Conservation (phyloP, 2,113 vertebrate genomes). For the Psophia crepitans region DNA sequence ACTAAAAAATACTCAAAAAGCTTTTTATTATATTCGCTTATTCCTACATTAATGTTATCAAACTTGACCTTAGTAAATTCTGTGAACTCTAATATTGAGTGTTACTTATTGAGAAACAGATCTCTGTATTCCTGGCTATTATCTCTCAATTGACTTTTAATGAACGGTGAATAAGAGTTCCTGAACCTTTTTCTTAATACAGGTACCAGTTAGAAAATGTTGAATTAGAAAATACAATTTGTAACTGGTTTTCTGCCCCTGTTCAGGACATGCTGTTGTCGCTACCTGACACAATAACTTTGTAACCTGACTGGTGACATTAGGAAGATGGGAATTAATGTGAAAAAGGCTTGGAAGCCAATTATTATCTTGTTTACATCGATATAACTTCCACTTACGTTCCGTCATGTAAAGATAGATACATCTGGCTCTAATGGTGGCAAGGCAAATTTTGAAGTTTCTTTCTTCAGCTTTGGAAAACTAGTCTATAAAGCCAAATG, state of each 20-base stretch:
- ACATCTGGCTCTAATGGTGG: background rate
- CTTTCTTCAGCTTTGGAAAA: background rate
- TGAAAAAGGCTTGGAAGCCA: background rate
- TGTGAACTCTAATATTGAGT: background rate
- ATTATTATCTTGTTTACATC: background rate
- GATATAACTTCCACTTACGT: background rate
- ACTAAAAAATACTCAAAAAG: background rate
- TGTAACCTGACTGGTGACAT: background rate
- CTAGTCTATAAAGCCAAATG: background rate
- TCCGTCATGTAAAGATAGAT: background rate
- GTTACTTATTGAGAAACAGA: background rate
- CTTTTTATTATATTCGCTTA: background rate
- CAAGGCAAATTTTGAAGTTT: background rate
- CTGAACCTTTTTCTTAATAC: background rate
- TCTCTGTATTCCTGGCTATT: background rate
- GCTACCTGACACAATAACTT: background rate
- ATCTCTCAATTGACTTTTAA: background rate
- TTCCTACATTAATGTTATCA: background rate
- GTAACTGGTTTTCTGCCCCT: background rate
- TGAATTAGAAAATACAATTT: background rate
- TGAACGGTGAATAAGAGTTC: background rate
- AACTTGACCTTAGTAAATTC: background rate
- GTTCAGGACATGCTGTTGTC: background rate
- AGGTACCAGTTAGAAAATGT: background rate
- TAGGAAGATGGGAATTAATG: background rate